Conservation (phyloP, 2,113 vertebrate genomes). For the Onychostoma macrolepis region DNA sequence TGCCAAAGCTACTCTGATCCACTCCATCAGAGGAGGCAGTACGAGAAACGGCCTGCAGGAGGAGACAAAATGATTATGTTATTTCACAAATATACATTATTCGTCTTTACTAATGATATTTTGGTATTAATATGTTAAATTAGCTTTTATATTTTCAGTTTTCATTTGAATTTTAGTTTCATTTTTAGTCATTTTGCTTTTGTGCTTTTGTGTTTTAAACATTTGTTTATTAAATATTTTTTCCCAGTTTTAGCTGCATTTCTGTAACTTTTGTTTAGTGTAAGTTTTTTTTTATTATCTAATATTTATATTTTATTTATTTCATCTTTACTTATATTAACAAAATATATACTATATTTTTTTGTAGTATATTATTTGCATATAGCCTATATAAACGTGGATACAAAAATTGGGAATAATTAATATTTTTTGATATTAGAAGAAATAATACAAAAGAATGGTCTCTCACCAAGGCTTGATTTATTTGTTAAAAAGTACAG, state of each 20-base stretch:
- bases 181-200: background rate
- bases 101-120: background rate
- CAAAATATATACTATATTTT: background rate
- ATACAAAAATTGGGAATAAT: too few relatives aligned
- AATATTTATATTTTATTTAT: background rate
- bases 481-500: too few relatives aligned
- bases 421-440: too few relatives aligned
- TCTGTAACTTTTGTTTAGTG: background rate
- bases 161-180: background rate
- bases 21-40: slow-evolving; percentile 97
- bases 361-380: too few relatives aligned
- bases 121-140: background rate
- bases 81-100: background rate
- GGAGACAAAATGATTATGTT: slow-evolving; percentile 60
- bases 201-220: background rate
- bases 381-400: too few relatives aligned
- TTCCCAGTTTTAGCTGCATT: background rate
- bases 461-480: too few relatives aligned
- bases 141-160: background rate
- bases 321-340: background rate
- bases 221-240: background rate
- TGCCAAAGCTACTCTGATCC: slow-evolving; percentile 93
- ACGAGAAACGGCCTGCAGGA: slow-evolving; percentile 91
- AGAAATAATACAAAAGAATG: too few relatives aligned
- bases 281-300: background rate